Percentiles rank a stretch among this genome's conserved stretches.
These are phyloP conservation scores for Rhynchomys soricoides DNA, from an alignment of 2,113 vertebrate genomes.

Conservation along the genomic window DNA sequence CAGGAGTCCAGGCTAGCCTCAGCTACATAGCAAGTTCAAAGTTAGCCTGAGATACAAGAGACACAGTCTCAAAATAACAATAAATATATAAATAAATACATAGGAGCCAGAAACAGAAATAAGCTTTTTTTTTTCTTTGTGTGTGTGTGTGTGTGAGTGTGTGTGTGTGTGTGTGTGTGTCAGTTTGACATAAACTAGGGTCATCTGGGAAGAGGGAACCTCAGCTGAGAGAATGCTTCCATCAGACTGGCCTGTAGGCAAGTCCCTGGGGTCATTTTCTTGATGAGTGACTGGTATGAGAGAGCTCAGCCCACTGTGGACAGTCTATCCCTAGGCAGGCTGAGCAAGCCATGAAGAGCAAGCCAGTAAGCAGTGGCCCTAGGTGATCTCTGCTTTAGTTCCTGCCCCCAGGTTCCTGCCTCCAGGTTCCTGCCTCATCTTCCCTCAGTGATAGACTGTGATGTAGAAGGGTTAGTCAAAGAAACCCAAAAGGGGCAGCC, in stretches of 20 bases:
- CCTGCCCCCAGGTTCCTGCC: neutral
- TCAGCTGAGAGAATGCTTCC: neutral
- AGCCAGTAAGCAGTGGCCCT: neutral
- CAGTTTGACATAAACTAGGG: neutral
- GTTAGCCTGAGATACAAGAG: neutral
- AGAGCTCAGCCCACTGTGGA: neutral
- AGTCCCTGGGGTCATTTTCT: neutral
- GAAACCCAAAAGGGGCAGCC: neutral
- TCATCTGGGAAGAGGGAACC: neutral
- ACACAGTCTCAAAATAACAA: neutral
- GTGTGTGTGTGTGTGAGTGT: too few relatives aligned
- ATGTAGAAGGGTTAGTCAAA: neutral
- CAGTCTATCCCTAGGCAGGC: neutral
- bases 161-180: too few relatives aligned
- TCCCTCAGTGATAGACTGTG: neutral
- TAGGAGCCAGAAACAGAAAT: neutral
- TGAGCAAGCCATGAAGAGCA: neutral
- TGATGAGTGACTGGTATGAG: neutral
- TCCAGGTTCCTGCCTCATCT: neutral
- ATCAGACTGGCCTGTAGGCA: neutral
- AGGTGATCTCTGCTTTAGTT: neutral
- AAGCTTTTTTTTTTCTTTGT: too few relatives aligned
- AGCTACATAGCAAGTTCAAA: neutral
- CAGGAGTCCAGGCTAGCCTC: neutral
- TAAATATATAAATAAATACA: neutral